These are phyloP conservation scores for Nymphalis polychloros DNA, from an alignment of 2,888 invertebrate species.

Conservation along the genomic window DNA sequence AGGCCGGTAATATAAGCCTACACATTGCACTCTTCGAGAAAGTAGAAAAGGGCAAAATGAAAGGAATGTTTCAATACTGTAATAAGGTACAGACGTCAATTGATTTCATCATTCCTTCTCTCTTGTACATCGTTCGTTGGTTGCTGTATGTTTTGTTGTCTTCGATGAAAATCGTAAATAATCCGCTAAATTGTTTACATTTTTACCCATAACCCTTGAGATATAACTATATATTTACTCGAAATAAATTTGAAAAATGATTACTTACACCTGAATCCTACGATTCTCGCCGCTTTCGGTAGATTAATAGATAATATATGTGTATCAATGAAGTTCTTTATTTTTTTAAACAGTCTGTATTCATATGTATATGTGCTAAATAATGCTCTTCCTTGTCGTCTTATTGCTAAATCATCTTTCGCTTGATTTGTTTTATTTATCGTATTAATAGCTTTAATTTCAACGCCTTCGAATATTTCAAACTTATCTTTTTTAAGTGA, in stretches of 20 bases:
- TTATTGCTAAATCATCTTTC: constrained; percentile 36
- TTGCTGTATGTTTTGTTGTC: too few relatives aligned
- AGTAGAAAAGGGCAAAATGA: too few relatives aligned
- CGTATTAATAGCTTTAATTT: constrained; percentile 63
- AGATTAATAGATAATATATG: constrained; percentile 85
- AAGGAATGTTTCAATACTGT: too few relatives aligned
- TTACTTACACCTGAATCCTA: constrained; percentile 83
- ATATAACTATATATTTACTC: background rate
- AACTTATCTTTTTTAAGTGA: constrained; percentile 79
- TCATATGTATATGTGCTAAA: constrained; percentile 73
- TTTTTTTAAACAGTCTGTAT: constrained; percentile 80
- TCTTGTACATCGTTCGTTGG: too few relatives aligned
- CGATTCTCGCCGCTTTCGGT: constrained; percentile 84
- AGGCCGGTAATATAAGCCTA: too few relatives aligned
- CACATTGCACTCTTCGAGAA: too few relatives aligned
- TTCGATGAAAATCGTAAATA: too few relatives aligned
- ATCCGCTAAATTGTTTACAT: too few relatives aligned
- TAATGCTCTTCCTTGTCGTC: constrained; percentile 59
- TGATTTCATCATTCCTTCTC: too few relatives aligned
- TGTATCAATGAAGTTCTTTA: constrained; percentile 81
- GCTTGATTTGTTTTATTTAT: constrained; percentile 38
- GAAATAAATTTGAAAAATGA: background rate
- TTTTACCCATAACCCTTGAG: too few relatives aligned
- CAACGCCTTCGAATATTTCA: constrained; percentile 82
- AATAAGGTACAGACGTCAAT: too few relatives aligned